Percentiles rank a stretch among this genome's conserved stretches.
These are phyloP conservation scores for Tenthredo scrophulariae DNA, from an alignment of 2,888 invertebrate species.

Conservation along the genomic window DNA sequence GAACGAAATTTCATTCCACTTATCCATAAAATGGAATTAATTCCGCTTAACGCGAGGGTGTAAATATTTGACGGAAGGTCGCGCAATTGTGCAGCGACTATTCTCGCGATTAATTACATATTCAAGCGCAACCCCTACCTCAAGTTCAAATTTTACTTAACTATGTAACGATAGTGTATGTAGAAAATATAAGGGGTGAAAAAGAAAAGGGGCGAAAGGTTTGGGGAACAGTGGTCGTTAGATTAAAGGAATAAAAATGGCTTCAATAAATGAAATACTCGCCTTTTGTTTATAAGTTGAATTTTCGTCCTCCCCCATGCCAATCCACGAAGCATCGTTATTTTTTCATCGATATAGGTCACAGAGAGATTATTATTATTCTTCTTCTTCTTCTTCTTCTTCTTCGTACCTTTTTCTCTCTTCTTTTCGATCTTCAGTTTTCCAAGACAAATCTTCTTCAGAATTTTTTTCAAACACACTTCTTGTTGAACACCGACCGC, in stretches of 20 bases:
- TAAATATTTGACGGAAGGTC: neutral
- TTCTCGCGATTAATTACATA: slow-evolving; percentile 20
- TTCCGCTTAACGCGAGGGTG: neutral
- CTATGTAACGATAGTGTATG: neutral
- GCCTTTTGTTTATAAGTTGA: slow-evolving; percentile 62
- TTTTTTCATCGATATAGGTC: neutral
- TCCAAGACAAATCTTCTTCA: neutral
- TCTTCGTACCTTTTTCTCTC: slow-evolving; percentile 17
- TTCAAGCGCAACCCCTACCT: neutral
- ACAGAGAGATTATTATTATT: neutral
- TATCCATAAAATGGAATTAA: neutral
- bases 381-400: slow-evolving; percentile 35
- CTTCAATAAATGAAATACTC: slow-evolving; percentile 64
- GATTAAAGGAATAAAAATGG: neutral
- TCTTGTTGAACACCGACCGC: neutral
- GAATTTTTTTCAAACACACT: neutral
- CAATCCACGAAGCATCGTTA: slow-evolving; percentile 41
- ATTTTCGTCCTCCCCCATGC: slow-evolving; percentile 25
- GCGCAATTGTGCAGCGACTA: slow-evolving; percentile 38
- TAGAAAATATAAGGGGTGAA: neutral
- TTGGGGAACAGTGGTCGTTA: neutral
- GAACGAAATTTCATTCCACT: neutral
- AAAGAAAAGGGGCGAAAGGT: neutral
- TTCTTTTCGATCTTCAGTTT: neutral
- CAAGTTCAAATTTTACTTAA: neutral